Evolutionary conservation across 1,140 invertebrate genomes (phyloP), one percentile per base, ranked within the genome.

Genomic region (Zaprionus nigranus): DNA sequence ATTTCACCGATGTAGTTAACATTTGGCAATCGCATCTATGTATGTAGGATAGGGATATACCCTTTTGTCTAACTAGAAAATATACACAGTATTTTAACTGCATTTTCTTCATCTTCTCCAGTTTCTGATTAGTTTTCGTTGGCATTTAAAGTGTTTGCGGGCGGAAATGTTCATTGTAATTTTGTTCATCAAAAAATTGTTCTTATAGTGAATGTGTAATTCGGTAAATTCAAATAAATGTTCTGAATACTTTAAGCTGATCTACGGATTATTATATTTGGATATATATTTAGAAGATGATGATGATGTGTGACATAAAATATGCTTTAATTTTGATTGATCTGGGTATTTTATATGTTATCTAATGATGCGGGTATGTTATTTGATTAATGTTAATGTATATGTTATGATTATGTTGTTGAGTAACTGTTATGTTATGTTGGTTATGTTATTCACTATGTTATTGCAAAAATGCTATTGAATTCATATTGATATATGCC

Each of bases 1-100:
- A 24, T 63, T 63, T 63, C 46, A 53, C 61, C 61, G 49, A 20
- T 63, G 20, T 34, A 30, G n/a, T 51, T 53, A 36, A 53, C 17
- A 24, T 63, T 63, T 63, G 61, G 40, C 60, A 30, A 62, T 20
- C 46, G 46, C 20, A 24, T 51, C 17, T 49, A 22, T 5, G 17
- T 49, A 22, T 5, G 17, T 49, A 22, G 46, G 12, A 49, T 49
- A 12, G 22, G 24, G 5, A 54, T 54, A 54, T 54, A 34, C 26
- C 40, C 12, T 58, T 22, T n/a, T 2, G 4, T n/a, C 13, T 63
- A 9, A 17, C 40, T 26, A 59, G 34, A 67, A 59, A 67, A 49
- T 59, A 59, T 67, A 9, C 54, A 46, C 64, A 67, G 54, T 34
- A 30, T 12, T 26, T 17, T 17, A 20, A 17, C 46, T 51, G 12